Evolutionary conservation across 2,797 vertebrate species (phyloP).

Genomic region (Nothura maculosa): DNA sequence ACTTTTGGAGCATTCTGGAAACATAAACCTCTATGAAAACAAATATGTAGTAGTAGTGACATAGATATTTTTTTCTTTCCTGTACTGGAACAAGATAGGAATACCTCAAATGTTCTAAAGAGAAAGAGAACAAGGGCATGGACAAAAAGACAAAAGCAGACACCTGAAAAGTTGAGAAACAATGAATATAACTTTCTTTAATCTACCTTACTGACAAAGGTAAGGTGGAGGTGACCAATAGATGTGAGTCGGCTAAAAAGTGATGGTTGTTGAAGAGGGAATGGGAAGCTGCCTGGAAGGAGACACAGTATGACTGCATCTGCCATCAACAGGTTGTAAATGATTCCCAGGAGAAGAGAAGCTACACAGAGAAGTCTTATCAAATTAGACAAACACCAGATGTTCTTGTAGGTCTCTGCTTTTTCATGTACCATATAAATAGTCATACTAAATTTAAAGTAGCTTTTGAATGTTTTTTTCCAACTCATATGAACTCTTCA

Average conservation of each 20-base stretch:
- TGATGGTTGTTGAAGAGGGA: not conserved
- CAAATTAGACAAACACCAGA: rapidly evolving
- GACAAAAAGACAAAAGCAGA: not conserved
- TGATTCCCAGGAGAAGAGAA: not conserved
- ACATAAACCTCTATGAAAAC: not conserved
- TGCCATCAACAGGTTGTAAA: not conserved
- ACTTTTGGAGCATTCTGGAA: not conserved
- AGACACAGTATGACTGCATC: not conserved
- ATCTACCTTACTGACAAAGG: not conserved
- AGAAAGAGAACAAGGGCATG: not conserved
- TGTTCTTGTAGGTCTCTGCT: not conserved
- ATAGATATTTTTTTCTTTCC: not conserved
- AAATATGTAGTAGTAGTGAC: not conserved
- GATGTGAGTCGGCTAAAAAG: not conserved
- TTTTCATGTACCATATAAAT: not conserved
- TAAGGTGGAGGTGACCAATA: not conserved
- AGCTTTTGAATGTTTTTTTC: not conserved
- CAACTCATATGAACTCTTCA: not conserved
- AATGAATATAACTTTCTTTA: not conserved
- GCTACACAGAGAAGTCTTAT: not conserved
- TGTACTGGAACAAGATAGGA: not conserved
- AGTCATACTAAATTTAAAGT: not conserved
- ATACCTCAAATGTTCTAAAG: not conserved
- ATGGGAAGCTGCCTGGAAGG: not conserved
- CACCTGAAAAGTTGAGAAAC: not conserved